These are phyloP conservation scores for Myotis daubentonii DNA, from an alignment of 2,797 vertebrate genomes.

Conservation along the genomic window DNA sequence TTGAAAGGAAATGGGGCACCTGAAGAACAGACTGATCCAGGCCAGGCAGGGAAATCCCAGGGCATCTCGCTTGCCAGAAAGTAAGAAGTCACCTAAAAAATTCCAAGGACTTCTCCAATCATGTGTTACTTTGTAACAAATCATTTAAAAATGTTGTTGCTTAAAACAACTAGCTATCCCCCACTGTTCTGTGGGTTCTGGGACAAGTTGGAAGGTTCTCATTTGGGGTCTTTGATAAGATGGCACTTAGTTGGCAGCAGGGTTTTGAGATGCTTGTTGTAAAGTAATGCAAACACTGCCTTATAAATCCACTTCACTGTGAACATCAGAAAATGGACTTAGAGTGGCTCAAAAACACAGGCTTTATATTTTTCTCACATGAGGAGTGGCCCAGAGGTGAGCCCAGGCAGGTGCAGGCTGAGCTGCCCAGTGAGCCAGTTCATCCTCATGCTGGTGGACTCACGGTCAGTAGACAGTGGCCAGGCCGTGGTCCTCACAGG, in stretches of 20 bases:
- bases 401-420: background rate
- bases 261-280: background rate
- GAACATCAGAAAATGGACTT: background rate
- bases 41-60: too few species aligned
- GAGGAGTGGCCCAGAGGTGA: background rate
- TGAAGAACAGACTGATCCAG: background rate
- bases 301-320: background rate
- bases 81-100: background rate
- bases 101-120: too few species aligned
- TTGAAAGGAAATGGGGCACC: accelerated
- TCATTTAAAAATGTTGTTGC: background rate
- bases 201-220: too few species aligned
- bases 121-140: background rate
- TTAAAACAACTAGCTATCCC: background rate
- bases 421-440: background rate
- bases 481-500: background rate
- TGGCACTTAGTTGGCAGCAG: background rate
- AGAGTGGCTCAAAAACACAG: background rate
- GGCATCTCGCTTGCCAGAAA: background rate
- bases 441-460: background rate
- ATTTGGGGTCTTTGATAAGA: background rate
- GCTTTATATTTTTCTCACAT: background rate
- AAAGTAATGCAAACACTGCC: background rate
- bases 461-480: accelerated
- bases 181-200: background rate